Base-by-base conservation (phyloP, 37 sponge, comb jelly and placozoan genomes). In the Cliona cf. orientalis region DNA sequence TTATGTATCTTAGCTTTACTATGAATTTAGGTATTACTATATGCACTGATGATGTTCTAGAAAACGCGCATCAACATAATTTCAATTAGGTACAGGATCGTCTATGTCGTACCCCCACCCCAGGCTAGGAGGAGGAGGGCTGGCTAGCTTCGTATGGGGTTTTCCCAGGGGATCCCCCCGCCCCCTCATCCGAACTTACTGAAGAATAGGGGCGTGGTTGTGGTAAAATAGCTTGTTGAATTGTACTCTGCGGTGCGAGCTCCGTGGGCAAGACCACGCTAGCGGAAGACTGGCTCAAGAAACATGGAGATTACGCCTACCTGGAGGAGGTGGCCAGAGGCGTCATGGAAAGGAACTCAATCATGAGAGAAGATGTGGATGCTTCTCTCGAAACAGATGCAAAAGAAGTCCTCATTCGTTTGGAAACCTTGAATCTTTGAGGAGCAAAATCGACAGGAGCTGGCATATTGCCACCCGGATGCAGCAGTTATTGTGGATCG, bases 251-350 rank as follows among this genome's bases (percentile, higher is more conserved):
- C 79, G 90, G 90, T 55, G 90, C 90, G 22, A 90, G 85, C 56
- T 90, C 90, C 66, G 81, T 84, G 0, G 90, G 90, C 29, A 90
- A 90, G 55, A 84, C 90, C 11, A 90, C 90, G 22, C 21, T 90
- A 56, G 90, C 90, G 0, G 40, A n/a, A n/a, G n/a, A n/a, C 40
- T 91, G 92, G 92, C 78, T 75, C 59, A 17, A 29, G 17, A 86
- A 53, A 67, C 78, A 91, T 60, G 67, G 25, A 43, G 21, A 77
- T 12, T 91, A 69, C 56, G 32, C 0, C 12, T 81, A 76, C 67
- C 82, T 86, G 40, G 34, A 78, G 64, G 87, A 91, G 57, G 87
- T 91, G 2, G 86, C 86, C 44, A 60, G 87, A 32, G 80, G 72
- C 61, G 79, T 91, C 22, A 91, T 91, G 87, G 37, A 31, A 42